Base-by-base conservation (phyloP, 2,888 invertebrate genomes). In the Listrodromus nycthemerus region DNA sequence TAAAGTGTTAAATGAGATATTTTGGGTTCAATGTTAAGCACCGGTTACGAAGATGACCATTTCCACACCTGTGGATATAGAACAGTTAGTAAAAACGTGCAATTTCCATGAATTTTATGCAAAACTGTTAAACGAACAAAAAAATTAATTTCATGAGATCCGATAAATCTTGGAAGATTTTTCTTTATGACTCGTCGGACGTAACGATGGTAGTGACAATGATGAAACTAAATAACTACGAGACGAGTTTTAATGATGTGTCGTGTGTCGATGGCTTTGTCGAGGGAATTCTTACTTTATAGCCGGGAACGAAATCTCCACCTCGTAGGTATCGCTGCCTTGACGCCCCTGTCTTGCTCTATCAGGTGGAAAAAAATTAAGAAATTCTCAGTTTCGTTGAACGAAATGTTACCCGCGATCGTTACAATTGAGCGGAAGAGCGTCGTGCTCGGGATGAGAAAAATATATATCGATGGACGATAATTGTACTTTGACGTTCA, bases 231-330 rank as follows among this genome's bases (percentile, higher is more conserved):
- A 45, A 84, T 79, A 67, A 71, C 67, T 50, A 52, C 70, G 63
- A 63, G 45, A 74, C 74, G 76, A 65, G 10, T 80, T 58, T 76
- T 24, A 16, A 83, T 76, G 52, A 63, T 76, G 81, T 79, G 67
- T 69, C 69, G 80, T 73, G 83, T 80, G 63, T 77, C 69, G 74
- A 84, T 77, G 66, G 0, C 58, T 50, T 71, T 65, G 58, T 80
- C 69, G 75, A 77, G 82, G 77, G 67, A 85, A 87, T 88, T 92
- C 95, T 97, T 96, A 98, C 98, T 97, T 98, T 95, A 97, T 95
- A 92, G 98, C 96, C 93, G 98, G 98, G 96, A 98, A 98, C 93
- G 97, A 96, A 94, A 98, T 97, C 95, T 97, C 97, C 94, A 98
- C 96, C 95, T 95, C 96, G 95, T 98, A 98, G 90, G 97, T 97